These are phyloP conservation scores for Xiphophorus maculatus DNA, from an alignment of 2,113 vertebrate genomes.

Conservation along the genomic window DNA sequence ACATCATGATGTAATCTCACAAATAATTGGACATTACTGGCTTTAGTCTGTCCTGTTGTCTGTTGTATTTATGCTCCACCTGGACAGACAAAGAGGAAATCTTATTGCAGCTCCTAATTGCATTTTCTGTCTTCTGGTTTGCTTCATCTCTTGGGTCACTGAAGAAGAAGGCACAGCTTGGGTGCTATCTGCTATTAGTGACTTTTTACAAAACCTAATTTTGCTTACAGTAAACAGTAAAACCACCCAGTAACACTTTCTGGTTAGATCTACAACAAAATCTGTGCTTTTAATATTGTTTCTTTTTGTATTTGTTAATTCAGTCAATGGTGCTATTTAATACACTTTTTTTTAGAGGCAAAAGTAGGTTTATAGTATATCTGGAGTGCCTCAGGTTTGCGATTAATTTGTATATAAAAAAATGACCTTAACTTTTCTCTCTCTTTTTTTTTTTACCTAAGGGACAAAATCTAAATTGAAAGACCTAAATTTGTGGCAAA, in stretches of 20 bases:
- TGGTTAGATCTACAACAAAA: background rate
- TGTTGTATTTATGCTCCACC: constrained; percentile 42
- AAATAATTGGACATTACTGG: constrained; percentile 47
- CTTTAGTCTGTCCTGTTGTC: constrained; percentile 28
- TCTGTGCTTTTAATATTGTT: background rate
- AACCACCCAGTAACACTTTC: background rate
- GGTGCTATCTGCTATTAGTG: constrained; percentile 3
- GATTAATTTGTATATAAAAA: constrained; percentile 47
- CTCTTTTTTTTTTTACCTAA: constrained; percentile 17
- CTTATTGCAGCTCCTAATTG: constrained; percentile 67
- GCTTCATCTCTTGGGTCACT: constrained; percentile 41
- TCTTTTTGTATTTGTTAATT: constrained; percentile 8
- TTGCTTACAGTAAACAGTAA: background rate
- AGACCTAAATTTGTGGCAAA: constrained; percentile 13
- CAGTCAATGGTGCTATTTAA: constrained; percentile 18
- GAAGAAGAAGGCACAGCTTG: constrained; percentile 16
- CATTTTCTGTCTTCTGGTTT: constrained; percentile 62
- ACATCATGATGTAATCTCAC: constrained; percentile 38
- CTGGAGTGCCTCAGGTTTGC: constrained; percentile 55
- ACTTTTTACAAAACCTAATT: background rate
- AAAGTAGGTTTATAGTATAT: constrained; percentile 49
- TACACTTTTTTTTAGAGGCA: constrained; percentile 22
- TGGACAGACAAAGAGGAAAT: constrained; percentile 49
- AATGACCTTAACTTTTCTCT: constrained; percentile 8
- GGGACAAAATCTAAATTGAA: constrained; percentile 48